Percentiles rank a stretch among this genome's conserved stretches.
Conservation (phyloP, 2,797 vertebrate genomes). For the Sebastes hubbsi region DNA sequence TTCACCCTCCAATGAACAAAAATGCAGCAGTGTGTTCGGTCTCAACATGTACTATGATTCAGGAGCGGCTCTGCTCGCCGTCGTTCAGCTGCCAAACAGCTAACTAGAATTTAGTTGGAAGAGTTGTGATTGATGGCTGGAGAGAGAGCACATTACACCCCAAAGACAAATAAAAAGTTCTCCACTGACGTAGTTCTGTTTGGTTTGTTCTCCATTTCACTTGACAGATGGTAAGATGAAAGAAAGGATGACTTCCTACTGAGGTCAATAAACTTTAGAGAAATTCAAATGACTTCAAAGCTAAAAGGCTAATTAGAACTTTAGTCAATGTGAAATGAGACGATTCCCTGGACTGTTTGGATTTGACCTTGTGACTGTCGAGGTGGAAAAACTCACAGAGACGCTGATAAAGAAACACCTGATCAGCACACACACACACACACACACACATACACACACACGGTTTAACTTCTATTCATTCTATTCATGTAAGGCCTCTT, state of each 20-base stretch:
- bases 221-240: background rate
- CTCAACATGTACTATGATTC: background rate
- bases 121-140: too few relatives aligned
- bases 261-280: background rate
- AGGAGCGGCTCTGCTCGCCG: background rate
- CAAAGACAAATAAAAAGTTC: background rate
- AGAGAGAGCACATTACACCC: background rate
- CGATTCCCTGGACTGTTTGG: background rate
- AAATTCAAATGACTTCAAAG: background rate
- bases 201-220: background rate
- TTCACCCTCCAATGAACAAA: conserved; percentile 3
- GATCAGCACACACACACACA: background rate
- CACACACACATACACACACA: background rate
- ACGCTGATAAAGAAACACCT: conserved; percentile 38
- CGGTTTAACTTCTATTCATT: background rate
- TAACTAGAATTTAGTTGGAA: background rate
- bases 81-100: background rate
- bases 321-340: background rate
- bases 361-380: conserved; percentile 12
- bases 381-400: conserved; percentile 46
- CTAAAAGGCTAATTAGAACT: background rate
- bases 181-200: background rate
- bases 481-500: background rate
- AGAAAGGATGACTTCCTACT: background rate
- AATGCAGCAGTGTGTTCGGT: conserved; percentile 2